Evolutionary conservation across 2,113 vertebrate genomes (phyloP).

Genomic region (Albula goreensis): DNA sequence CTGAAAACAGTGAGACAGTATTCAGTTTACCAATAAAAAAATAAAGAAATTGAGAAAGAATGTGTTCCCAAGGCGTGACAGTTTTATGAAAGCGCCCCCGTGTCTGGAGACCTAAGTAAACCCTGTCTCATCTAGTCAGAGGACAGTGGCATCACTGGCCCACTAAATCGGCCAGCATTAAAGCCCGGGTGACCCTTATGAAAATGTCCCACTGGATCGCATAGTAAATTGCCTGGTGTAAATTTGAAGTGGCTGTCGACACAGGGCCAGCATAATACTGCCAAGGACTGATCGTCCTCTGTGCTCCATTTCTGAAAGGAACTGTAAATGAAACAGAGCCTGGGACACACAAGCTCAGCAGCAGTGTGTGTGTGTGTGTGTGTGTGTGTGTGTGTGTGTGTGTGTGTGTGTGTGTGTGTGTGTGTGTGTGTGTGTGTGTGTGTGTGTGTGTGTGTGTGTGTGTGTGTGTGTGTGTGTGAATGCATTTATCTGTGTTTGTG

Average conservation of each 20-base stretch:
- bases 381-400: neutral
- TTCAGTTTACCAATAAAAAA: neutral
- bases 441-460: neutral
- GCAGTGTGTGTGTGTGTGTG: neutral
- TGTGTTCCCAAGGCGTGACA: neutral
- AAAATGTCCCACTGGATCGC: conserved; percentile 9
- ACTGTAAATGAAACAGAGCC: conserved; percentile 50
- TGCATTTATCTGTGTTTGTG: too few relatives aligned
- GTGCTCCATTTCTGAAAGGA: neutral
- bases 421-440: neutral
- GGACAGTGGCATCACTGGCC: neutral
- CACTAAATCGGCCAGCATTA: neutral
- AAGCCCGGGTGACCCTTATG: neutral
- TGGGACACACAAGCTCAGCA: conserved; percentile 13
- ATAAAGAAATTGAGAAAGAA: neutral
- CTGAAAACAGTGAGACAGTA: neutral
- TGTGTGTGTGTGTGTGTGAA: too few relatives aligned
- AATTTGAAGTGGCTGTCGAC: neutral
- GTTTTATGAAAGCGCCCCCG: neutral
- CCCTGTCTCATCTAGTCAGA: neutral
- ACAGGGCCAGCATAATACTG: neutral
- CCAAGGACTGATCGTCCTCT: neutral
- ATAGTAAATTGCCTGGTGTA: conserved; percentile 19
- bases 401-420: neutral
- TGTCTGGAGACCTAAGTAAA: neutral